A percentile compares a stretch with the other conserved stretches of the same genome.
These are phyloP conservation scores for Drosophila parthenogenetica DNA, from an alignment of 2,888 invertebrate genomes.

Conservation along the genomic window DNA sequence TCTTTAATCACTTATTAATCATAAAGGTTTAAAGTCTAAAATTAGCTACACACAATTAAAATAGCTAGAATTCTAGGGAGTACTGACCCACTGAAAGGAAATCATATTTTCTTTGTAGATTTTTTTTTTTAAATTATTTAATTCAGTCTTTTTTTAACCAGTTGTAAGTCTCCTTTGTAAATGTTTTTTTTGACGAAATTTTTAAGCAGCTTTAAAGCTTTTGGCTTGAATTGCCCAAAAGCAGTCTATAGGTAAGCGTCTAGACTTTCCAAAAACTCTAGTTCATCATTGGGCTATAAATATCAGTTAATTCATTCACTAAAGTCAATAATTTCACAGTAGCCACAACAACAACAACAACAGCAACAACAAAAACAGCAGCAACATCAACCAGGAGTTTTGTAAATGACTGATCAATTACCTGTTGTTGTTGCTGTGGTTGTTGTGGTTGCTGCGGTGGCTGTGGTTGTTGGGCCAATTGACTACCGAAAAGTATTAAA, in stretches of 20 bases:
- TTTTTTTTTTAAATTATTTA: neutral
- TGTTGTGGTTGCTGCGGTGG: constrained; percentile 23
- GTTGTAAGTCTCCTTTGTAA: constrained; percentile 5
- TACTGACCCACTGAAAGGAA: no score
- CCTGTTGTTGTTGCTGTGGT: constrained; percentile 14
- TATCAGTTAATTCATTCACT: constrained; percentile 56
- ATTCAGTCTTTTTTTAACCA: neutral
- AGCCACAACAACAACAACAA: constrained; percentile 19
- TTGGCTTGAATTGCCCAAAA: constrained; percentile 14
- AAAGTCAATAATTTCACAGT: constrained; percentile 33
- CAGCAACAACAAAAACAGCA: constrained; percentile 25
- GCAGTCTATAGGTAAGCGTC: constrained; percentile 44
- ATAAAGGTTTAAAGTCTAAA: no score
- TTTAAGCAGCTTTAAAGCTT: constrained; percentile 21
- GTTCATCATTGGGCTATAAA: constrained; percentile 63
- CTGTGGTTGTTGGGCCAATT: constrained; percentile 60
- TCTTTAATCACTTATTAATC: no score
- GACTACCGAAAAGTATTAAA: constrained; percentile 80
- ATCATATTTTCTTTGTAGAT: no score
- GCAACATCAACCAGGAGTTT: constrained; percentile 40
- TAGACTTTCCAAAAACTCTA: constrained; percentile 65
- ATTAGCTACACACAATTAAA: no score
- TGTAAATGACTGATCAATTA: constrained; percentile 62
- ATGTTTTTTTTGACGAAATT: neutral
- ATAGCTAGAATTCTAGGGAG: no score